Evolutionary conservation across 35 echinoderm and acorn worm genomes (phyloP).

Genomic region (Nesometra sesokonis): DNA sequence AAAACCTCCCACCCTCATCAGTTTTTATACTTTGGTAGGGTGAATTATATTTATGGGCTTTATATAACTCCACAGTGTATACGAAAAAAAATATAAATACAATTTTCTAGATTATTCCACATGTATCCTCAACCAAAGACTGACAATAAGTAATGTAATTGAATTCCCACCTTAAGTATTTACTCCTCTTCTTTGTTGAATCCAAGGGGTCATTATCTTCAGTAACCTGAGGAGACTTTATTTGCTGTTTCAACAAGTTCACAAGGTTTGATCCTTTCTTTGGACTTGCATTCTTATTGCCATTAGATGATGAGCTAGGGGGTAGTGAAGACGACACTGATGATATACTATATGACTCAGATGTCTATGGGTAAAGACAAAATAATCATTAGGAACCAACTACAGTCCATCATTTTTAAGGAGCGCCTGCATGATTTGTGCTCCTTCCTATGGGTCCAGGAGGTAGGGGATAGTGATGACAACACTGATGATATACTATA

Average conservation of each 20-base stretch:
- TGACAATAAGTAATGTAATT: not conserved
- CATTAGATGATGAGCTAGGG: not conserved
- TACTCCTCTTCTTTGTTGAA: slow-evolving; percentile 75
- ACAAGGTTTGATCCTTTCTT: not conserved
- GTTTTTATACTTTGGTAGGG: too few relatives aligned
- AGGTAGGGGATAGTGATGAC: not conserved
- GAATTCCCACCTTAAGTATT: slow-evolving; percentile 49
- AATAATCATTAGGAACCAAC: too few relatives aligned
- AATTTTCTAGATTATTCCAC: not conserved
- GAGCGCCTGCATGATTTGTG: too few relatives aligned
- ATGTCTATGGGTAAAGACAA: not conserved
- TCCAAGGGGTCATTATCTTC: slow-evolving; percentile 6
- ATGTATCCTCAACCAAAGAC: not conserved
- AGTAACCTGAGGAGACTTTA: not conserved
- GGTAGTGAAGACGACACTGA: not conserved
- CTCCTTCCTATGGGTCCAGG: not conserved
- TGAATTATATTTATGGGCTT: too few relatives aligned
- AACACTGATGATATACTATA: not conserved
- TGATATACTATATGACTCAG: not conserved
- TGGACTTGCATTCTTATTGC: not conserved
- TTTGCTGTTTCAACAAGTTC: not conserved
- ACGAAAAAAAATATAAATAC: not conserved
- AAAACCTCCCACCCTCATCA: too few relatives aligned
- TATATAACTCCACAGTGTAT: too few relatives aligned
- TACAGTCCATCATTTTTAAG: too few relatives aligned